Base-by-base conservation (phyloP, 1,140 invertebrate species). In the Dendroctonus valens region DNA sequence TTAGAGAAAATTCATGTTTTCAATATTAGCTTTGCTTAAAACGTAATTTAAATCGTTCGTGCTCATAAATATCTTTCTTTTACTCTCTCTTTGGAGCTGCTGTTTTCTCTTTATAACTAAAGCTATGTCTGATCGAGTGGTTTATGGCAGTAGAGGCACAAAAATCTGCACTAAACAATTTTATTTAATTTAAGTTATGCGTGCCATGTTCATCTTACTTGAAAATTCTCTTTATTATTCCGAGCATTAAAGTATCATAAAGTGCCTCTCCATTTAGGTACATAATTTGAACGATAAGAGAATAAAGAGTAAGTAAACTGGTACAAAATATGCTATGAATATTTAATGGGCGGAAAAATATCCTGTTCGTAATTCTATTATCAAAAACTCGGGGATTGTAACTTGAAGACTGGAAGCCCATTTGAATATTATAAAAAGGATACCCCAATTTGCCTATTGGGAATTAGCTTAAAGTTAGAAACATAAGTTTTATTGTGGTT, bases 151-250 rank as follows among this genome's bases (percentile, higher is more conserved):
- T 48, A 8, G 46, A 48, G 46, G 14, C 46, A 48, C 11, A 11
- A 48, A 11, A 48, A 48, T n/a, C 46, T 48, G 46, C 11, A n/a
- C 46, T 5, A 53, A 2, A 37, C 26, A 53, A 53, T 11, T 15
- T 53, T 11, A 46, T 46, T 46, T 46, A 46, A 2, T 46, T 11
- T 11, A 46, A 46, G 44, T 14, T 9, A 46, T 9, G 44, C 44
- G 44, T 46, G 44, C 9, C 53, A 9, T 40, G 38, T 40, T 40
- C 38, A 38, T 41, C 53, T 41, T 55, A 11, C 7, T 11, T 2
- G 7, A 14, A 39, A 41, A 55, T 41, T 38, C 59, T 59, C 42
- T 49, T 50, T 60, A 60, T 60, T 60, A 60, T 60, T 60, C 59
- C 49, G 38, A 26, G 41, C 46, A 60, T 60, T 60, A 60, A 60